Conservation (phyloP, 2,113 vertebrate genomes). For the Cyanoliseus patagonus region DNA sequence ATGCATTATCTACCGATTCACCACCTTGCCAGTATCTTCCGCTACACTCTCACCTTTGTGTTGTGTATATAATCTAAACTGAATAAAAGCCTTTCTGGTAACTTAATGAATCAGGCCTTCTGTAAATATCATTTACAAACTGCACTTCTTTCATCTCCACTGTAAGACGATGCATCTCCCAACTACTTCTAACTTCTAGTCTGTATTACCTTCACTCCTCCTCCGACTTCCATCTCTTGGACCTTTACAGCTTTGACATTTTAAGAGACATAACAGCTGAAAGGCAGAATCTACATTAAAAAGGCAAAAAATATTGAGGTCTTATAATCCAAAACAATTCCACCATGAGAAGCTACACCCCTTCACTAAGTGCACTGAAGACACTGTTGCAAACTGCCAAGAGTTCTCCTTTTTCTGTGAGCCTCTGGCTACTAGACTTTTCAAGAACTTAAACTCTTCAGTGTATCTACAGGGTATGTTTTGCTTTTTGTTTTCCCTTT, state of each 20-base stretch:
- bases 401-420: background rate
- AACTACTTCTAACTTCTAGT: background rate
- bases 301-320: background rate
- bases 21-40: background rate
- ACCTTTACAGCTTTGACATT: background rate
- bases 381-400: background rate
- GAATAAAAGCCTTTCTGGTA: background rate
- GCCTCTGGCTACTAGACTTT: background rate
- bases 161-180: background rate
- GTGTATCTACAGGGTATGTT: background rate
- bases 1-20: background rate
- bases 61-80: background rate
- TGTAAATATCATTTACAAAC: background rate
- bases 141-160: background rate
- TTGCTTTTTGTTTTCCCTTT: background rate
- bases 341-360: background rate
- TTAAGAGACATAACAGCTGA: background rate
- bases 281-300: background rate
- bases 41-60: background rate
- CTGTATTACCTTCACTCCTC: background rate
- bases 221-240: background rate
- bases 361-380: background rate
- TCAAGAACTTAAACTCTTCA: background rate
- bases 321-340: background rate
- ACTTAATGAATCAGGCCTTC: background rate